phyloP scores from a whole-genome alignment of 2,113 vertebrate species.

The Notechis scutatus region DNA sequence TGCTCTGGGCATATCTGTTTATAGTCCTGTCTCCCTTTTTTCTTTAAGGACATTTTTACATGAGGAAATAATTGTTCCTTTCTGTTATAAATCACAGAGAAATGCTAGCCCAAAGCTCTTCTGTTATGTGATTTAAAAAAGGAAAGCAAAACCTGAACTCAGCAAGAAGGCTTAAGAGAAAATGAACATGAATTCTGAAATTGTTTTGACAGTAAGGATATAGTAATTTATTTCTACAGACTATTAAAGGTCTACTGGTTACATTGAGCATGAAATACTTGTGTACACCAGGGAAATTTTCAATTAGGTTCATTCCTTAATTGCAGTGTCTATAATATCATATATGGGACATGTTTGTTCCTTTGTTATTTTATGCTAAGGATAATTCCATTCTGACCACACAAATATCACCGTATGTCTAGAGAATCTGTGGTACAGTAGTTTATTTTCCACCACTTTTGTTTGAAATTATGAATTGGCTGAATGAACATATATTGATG shows the following conservation, averaged over 20 bases:
- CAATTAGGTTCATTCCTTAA: constrained; percentile 9
- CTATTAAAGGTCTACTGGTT: constrained; percentile 42
- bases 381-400: not conserved
- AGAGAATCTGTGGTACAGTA: not conserved
- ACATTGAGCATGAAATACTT: constrained; percentile 25
- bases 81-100: constrained; percentile 56
- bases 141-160: constrained; percentile 38
- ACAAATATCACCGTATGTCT: not conserved
- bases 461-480: constrained; percentile 27
- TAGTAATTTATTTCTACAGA: constrained; percentile 57
- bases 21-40: constrained; percentile 44
- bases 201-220: constrained; percentile 57
- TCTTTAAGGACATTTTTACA: constrained; percentile 51
- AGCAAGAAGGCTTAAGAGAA: constrained; percentile 48
- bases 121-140: constrained; percentile 59
- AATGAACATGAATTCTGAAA: constrained; percentile 50
- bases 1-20: constrained; percentile 55
- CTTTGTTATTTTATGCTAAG: not conserved
- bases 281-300: constrained; percentile 24
- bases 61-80: constrained; percentile 61
- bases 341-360: not conserved
- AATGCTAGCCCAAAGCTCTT: constrained; percentile 42
- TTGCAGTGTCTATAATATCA: constrained; percentile 19
- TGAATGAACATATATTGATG: constrained; percentile 22
- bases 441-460: not conserved